These are phyloP conservation scores for Phallusia fumigata DNA, from an alignment of 23 tunicate species.

Conservation along the genomic window DNA sequence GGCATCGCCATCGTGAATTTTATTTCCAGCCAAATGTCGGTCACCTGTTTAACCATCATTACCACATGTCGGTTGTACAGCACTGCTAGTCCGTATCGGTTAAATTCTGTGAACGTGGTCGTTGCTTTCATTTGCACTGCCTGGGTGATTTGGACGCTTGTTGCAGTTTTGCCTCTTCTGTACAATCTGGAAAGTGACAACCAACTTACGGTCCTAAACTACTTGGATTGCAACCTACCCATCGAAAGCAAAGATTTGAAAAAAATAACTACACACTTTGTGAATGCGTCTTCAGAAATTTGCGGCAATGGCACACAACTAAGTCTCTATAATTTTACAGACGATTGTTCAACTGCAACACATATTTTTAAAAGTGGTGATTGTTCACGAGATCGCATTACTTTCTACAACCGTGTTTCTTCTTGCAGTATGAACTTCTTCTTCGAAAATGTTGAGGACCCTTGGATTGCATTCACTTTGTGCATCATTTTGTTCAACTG, in stretches of 20 bases:
- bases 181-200: neutral
- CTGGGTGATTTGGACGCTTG: neutral
- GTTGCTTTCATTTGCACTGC: neutral
- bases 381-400: too few relatives aligned
- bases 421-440: neutral
- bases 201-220: neutral
- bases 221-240: neutral
- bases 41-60: neutral
- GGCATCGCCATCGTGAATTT: neutral
- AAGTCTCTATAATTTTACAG: neutral
- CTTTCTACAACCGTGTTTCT: conserved; percentile 17
- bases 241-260: neutral
- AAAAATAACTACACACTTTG: neutral
- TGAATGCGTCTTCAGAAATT: neutral
- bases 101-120: neutral
- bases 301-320: too few relatives aligned
- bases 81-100: neutral
- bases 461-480: conserved; percentile 2
- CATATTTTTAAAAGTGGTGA: neutral
- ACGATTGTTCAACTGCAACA: neutral
- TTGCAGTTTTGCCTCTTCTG: neutral
- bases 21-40: neutral
- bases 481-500: conserved; percentile 4
- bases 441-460: neutral
- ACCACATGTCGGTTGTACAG: neutral